These are phyloP conservation scores for Leucophenga maculata DNA, from an alignment of 2,888 invertebrate genomes.

Conservation along the genomic window DNA sequence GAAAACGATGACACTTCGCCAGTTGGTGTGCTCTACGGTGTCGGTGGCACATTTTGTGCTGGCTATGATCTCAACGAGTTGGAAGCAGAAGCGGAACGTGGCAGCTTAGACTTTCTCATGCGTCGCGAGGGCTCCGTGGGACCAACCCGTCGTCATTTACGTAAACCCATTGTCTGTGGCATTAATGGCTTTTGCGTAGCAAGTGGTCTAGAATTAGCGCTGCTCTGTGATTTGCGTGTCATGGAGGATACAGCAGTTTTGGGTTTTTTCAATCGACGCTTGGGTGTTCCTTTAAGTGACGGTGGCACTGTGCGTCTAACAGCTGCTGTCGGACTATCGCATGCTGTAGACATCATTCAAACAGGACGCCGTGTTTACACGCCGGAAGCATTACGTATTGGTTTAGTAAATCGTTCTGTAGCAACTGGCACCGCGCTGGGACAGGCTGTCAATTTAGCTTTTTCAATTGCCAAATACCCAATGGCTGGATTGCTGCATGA, in stretches of 20 bases:
- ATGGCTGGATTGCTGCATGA: slow-evolving; percentile 73
- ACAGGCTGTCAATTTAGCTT: slow-evolving; percentile 83
- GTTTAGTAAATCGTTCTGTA: slow-evolving; percentile 85
- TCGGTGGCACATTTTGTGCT: slow-evolving; percentile 92
- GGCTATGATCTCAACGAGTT: slow-evolving; percentile 91
- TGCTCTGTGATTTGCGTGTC: slow-evolving; percentile 91
- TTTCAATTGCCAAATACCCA: slow-evolving; percentile 85
- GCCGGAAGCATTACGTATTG: slow-evolving; percentile 85
- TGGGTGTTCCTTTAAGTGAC: slow-evolving; percentile 88
- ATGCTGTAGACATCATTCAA: slow-evolving; percentile 88
- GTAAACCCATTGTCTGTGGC: slow-evolving; percentile 91
- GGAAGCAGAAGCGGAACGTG: slow-evolving; percentile 54
- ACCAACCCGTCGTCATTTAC: slow-evolving; percentile 79
- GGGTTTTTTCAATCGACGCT: slow-evolving; percentile 89
- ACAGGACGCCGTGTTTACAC: slow-evolving; percentile 86
- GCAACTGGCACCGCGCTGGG: slow-evolving; percentile 89
- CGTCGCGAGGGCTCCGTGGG: slow-evolving; percentile 75
- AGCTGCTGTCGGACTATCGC: slow-evolving; percentile 86
- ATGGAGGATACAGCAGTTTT: slow-evolving; percentile 86
- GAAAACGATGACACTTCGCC: slow-evolving; percentile 81
- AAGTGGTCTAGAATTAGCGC: slow-evolving; percentile 90
- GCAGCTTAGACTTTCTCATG: slow-evolving; percentile 63
- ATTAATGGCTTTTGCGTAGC: slow-evolving; percentile 92
- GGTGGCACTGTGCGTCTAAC: slow-evolving; percentile 89
- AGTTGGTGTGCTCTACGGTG: slow-evolving; percentile 88